phyloP scores from a whole-genome alignment of 2,113 vertebrate genomes.

The Campylorhamphus procurvoides region DNA sequence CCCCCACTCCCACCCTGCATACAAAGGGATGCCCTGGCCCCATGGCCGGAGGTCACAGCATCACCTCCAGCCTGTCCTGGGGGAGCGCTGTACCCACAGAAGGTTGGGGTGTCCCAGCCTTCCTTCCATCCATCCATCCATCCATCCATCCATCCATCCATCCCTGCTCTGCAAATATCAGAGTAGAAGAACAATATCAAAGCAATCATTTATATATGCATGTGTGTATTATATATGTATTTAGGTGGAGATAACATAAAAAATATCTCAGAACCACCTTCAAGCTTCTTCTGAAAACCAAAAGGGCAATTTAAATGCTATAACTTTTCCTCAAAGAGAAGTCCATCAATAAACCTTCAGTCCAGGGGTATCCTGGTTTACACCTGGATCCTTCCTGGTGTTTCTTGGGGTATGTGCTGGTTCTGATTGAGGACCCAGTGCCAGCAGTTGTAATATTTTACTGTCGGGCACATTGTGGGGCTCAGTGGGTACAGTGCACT shows the following conservation, averaged over 20 bases:
- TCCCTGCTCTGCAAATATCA: background rate
- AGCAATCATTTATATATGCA: background rate
- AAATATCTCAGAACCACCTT: background rate
- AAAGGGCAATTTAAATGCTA: background rate
- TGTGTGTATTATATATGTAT: fast-evolving
- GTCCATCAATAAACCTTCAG: fast-evolving
- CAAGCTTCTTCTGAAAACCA: background rate
- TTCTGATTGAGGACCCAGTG: background rate
- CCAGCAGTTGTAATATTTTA: conserved; percentile 50
- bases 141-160: background rate
- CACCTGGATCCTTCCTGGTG: fast-evolving
- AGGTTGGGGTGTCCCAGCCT: background rate
- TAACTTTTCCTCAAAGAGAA: background rate
- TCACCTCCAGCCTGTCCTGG: background rate
- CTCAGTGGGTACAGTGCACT: conserved; percentile 65
- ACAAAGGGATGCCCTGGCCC: conserved; percentile 55
- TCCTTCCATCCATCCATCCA: too few species aligned
- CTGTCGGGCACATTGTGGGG: conserved; percentile 55
- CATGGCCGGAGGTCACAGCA: fast-evolving
- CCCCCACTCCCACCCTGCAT: conserved; percentile 37
- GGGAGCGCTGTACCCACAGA: background rate
- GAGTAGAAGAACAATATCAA: background rate
- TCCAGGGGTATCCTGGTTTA: fast-evolving
- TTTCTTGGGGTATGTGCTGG: background rate
- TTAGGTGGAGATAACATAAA: background rate